Percentiles rank a stretch among this genome's conserved stretches.
Conservation (phyloP, 64 coral and sea anemone species). For the Stichodactyla helianthus region DNA sequence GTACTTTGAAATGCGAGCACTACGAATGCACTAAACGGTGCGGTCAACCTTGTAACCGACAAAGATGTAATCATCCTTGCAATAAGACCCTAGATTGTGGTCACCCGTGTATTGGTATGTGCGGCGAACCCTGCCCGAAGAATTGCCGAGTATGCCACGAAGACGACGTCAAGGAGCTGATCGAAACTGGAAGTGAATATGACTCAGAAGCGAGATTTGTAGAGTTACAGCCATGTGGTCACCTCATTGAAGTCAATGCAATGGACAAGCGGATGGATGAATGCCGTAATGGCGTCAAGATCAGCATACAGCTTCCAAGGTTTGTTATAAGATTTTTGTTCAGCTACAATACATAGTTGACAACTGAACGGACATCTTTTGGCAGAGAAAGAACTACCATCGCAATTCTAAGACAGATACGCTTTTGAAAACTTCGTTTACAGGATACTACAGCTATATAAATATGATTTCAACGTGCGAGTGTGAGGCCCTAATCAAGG, state of each 20-base stretch:
- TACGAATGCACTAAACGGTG: conserved; percentile 44
- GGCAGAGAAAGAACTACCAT: too few species aligned
- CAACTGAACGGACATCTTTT: too few species aligned
- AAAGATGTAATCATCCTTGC: conserved; percentile 52
- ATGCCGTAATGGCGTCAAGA: conserved; percentile 16
- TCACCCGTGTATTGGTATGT: conserved; percentile 69
- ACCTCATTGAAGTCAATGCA: conserved; percentile 54
- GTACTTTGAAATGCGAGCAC: conserved; percentile 43
- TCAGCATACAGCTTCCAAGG: conserved; percentile 56
- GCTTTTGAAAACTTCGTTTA: too few species aligned
- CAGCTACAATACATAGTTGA: too few species aligned
- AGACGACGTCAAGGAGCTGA: conserved; percentile 58
- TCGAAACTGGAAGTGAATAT: conserved; percentile 58
- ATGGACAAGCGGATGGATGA: conserved; percentile 78
- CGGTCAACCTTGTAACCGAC: conserved; percentile 33
- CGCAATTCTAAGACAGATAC: too few species aligned
- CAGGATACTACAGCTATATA: too few species aligned
- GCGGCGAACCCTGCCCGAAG: conserved; percentile 63
- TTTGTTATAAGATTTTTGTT: not conserved
- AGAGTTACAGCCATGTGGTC: conserved; percentile 61
- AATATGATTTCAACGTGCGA: too few species aligned
- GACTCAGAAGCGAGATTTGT: conserved; percentile 57
- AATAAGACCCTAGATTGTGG: conserved; percentile 21
- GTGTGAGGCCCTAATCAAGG: too few species aligned
- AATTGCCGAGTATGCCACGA: conserved; percentile 72